These are phyloP conservation scores for Ceyx melanurus DNA, from an alignment of 2,113 vertebrate species.

Conservation along the genomic window DNA sequence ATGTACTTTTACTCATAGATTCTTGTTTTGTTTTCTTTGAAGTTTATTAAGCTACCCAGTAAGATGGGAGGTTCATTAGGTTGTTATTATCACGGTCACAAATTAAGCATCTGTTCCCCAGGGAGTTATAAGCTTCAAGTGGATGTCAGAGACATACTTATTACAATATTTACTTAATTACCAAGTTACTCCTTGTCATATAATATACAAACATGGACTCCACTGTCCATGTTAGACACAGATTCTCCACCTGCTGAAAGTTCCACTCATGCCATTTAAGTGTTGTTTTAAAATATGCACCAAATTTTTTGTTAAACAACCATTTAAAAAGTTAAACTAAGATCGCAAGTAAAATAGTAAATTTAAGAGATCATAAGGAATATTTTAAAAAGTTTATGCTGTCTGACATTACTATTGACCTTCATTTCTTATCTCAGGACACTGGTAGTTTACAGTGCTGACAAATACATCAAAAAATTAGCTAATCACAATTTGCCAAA, in stretches of 20 bases:
- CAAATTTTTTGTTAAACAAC: neutral
- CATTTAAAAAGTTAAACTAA: neutral
- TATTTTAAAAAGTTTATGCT: neutral
- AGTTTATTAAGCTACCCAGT: slow-evolving; percentile 86
- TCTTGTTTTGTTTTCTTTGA: slow-evolving; percentile 91
- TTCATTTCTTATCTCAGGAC: neutral
- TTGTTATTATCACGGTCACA: slow-evolving; percentile 87
- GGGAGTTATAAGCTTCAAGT: slow-evolving; percentile 82
- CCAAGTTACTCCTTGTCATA: slow-evolving; percentile 63
- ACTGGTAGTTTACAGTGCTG: neutral
- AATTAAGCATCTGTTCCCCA: slow-evolving; percentile 90
- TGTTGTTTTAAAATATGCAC: neutral
- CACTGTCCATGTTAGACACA: neutral
- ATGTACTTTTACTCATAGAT: slow-evolving; percentile 87
- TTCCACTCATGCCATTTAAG: neutral
- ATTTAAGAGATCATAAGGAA: neutral
- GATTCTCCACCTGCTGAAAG: neutral
- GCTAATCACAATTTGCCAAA: neutral
- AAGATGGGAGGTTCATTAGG: slow-evolving; percentile 86
- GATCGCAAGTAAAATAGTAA: neutral
- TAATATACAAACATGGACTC: slow-evolving; percentile 54
- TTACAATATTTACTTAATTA: slow-evolving; percentile 90
- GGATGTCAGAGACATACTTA: slow-evolving; percentile 83
- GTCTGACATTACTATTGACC: neutral
- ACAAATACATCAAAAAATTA: neutral